These are phyloP conservation scores for Coranthus polyacanthus DNA, from an alignment of 2,797 vertebrate genomes.

Conservation along the genomic window DNA sequence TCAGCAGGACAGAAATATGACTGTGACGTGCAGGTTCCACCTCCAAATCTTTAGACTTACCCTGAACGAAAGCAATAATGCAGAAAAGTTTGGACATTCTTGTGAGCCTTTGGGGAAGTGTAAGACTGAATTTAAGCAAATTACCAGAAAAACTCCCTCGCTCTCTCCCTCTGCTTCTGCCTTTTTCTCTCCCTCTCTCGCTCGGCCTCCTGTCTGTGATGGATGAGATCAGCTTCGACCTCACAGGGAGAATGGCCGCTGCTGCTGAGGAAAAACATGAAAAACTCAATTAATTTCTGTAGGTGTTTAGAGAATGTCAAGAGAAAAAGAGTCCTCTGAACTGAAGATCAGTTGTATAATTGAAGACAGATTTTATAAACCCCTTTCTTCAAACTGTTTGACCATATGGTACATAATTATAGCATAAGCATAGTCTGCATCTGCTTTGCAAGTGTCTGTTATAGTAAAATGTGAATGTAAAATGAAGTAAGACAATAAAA, in stretches of 20 bases:
- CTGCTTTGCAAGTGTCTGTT: not conserved
- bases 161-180: not conserved
- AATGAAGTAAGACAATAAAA: constrained; percentile 8
- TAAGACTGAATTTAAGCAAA: constrained; percentile 14
- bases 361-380: constrained; percentile 23
- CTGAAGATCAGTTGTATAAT: constrained; percentile 17
- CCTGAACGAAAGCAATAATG: constrained; percentile 1
- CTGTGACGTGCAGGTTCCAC: not conserved
- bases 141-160: constrained; percentile 2
- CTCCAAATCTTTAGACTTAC: constrained; percentile 16
- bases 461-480: constrained; percentile 1
- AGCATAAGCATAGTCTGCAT: not conserved
- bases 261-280: constrained; percentile 20
- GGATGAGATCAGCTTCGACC: constrained; percentile 49
- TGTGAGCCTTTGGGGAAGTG: not conserved
- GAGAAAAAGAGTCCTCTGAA: constrained; percentile 12
- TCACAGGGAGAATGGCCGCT: constrained; percentile 37
- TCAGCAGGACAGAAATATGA: constrained; percentile 19
- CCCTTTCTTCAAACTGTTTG: constrained; percentile 8
- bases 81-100: not conserved
- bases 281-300: constrained; percentile 15
- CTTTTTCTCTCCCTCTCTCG: not conserved
- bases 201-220: constrained; percentile 4
- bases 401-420: constrained; percentile 6
- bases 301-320: constrained; percentile 8